Evolutionary conservation across 2,888 invertebrate genomes (phyloP), one percentile per base, ranked within the genome.

Genomic region (Caenorhabditis sp.): DNA sequence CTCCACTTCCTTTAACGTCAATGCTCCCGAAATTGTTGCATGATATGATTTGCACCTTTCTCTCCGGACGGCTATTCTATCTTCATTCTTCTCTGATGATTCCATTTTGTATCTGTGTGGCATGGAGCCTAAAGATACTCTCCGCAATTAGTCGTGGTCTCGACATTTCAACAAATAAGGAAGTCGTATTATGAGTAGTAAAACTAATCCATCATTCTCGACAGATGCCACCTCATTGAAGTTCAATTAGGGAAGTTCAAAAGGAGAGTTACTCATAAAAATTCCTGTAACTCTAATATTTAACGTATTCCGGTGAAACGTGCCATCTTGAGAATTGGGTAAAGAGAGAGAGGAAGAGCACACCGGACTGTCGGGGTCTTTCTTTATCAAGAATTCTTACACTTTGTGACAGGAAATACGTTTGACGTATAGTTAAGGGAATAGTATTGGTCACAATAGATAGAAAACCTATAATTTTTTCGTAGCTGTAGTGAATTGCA

Each of bases 81-180:
- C 24, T 73, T 35, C 10, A 26, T 22, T 51, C n/a, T n/a, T n/a
- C 22, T 41, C 14, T 19, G 3, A 75, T 75, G 75, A 66, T 64
- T 54, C 49, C 44, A 75, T 75, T 75, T 75, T 64, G 75, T 75
- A 66, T 75, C 24, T 64, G 74, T 74, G 74, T 63, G 73, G 54
- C 54, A 24, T 26, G 49, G 31, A 26, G 49, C 22, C 28, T n/a
- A 31, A 22, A 44, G 19, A 47, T 44, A 63, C 28, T 44, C 26
- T 38, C 24, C 22, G 66, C 63, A 74, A 74, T 74, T 74, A 74
- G 54, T 16, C 41, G 8, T n/a, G 14, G 38, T 38, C 19, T 47
- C 38, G 75, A 47, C 75, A 75, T 75, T 75, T 75, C 47, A 35
- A 31, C 19, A 59, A 51, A 59, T 35, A 72, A 61, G 63, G 49